Evolutionary conservation across 2,888 invertebrate genomes (phyloP), one percentile per base, ranked within the genome.

Genomic region (Lucinisca nassula): DNA sequence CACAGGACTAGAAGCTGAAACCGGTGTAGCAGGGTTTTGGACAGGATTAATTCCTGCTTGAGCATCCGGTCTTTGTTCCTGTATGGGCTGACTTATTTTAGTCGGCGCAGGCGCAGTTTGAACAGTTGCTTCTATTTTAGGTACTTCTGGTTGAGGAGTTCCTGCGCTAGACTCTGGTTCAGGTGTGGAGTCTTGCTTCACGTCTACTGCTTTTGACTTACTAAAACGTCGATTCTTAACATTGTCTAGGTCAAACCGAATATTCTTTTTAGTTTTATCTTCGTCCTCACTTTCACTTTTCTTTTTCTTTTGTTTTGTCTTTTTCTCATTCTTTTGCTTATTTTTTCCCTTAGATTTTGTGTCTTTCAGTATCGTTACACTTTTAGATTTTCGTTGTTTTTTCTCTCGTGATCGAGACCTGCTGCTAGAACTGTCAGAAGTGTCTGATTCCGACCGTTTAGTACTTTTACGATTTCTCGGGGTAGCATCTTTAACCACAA

Each of bases 231-330:
- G 10, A 45, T n/a, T 38, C 3, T 74, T 40, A 3, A 74, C 74
- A 38, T 77, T 77, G 37, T 85, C 78, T 12, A 88, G 55, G 73
- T 88, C 79, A 73, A 88, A 88, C 35, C 88, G 75, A 45, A 88
- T 72, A 74, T 85, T 88, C 72, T 88, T 88, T 77, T 82, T 85
- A 27, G 67, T 79, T 40, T 45, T 55, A 32, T 49, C 45, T 1
- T 78, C 40, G 1, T 58, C 67, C 6, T 82, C 82, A 21, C 79
- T 79, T 14, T 80, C 82, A 35, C 45, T 67, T 21, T 45, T 72
- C 14, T 78, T 51, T 61, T 61, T 74, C 58, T 49, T 61, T 24
- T 67, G 51, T 78, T 76, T 40, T 37, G 30, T 40, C 27, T 85
- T 79, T 73, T n/a, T 27, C 10, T 30, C n/a, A 17, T 24, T 49